Conservation (phyloP, 2,113 vertebrate genomes). For the Ornithorhynchus anatinus region DNA sequence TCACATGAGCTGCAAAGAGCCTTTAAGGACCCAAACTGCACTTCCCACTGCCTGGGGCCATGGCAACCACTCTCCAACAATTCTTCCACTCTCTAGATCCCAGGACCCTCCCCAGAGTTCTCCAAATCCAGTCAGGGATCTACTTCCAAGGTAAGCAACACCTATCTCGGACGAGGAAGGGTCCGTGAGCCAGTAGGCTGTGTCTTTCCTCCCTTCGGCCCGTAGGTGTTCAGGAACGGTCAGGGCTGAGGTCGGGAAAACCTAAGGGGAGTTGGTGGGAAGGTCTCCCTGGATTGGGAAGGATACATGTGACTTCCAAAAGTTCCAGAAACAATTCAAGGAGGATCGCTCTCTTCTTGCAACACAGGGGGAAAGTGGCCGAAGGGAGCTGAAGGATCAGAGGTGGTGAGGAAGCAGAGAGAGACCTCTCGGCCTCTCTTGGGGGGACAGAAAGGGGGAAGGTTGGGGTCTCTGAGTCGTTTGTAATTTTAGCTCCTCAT, state of each 20-base stretch:
- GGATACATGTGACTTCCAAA: not conserved
- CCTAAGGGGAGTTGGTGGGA: not conserved
- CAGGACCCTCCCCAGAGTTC: slow-evolving; percentile 77
- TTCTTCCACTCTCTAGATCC: slow-evolving; percentile 77
- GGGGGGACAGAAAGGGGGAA: no score
- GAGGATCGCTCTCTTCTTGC: no score
- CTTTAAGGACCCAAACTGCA: not conserved
- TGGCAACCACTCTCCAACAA: slow-evolving; percentile 75
- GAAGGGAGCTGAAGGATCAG: no score
- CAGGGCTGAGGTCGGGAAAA: not conserved
- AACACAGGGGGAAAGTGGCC: no score
- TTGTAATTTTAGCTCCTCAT: no score
- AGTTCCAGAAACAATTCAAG: not conserved
- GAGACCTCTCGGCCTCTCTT: no score
- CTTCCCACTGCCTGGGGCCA: slow-evolving; percentile 31
- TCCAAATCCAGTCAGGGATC: slow-evolving; percentile 84
- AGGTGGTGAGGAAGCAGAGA: no score
- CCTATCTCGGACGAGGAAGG: not conserved
- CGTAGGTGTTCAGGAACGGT: no score
- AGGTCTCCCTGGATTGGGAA: not conserved
- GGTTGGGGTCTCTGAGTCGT: no score
- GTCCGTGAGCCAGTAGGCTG: no score
- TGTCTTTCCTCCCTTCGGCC: no score
- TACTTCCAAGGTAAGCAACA: slow-evolving; percentile 78
- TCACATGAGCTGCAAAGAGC: not conserved